Conservation (phyloP, 2,797 vertebrate species). For the Gallinago solitaria region DNA sequence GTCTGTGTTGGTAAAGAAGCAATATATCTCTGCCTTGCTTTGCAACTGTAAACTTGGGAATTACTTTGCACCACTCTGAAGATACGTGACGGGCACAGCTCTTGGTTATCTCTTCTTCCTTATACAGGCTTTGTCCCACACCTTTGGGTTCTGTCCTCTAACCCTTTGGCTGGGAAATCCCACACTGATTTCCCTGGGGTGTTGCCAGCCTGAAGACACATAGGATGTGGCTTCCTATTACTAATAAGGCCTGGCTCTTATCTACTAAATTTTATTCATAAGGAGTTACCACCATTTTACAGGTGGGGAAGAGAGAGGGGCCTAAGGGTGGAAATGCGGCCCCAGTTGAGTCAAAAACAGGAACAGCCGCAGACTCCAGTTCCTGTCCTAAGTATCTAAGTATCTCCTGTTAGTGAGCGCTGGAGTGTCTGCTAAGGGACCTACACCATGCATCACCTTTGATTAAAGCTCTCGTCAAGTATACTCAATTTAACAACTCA, state of each 20-base stretch:
- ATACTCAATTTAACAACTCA: not conserved
- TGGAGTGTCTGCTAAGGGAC: not conserved
- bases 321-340: not conserved
- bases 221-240: not conserved
- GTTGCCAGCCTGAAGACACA: not conserved
- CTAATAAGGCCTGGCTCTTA: not conserved
- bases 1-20: slow-evolving; percentile 23
- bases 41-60: not conserved
- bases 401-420: not conserved
- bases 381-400: not conserved
- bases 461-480: not conserved
- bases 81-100: not conserved
- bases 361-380: not conserved
- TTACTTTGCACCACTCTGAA: not conserved
- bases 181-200: not conserved
- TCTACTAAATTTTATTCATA: not conserved
- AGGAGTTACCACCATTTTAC: not conserved
- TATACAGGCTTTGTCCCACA: not conserved
- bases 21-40: not conserved
- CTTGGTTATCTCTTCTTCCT: not conserved
- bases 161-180: not conserved
- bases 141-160: not conserved
- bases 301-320: not conserved
- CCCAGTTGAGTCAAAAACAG: not conserved
- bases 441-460: not conserved